Conservation (phyloP, 2,888 invertebrate genomes). For the Caenorhabditis sp. region DNA sequence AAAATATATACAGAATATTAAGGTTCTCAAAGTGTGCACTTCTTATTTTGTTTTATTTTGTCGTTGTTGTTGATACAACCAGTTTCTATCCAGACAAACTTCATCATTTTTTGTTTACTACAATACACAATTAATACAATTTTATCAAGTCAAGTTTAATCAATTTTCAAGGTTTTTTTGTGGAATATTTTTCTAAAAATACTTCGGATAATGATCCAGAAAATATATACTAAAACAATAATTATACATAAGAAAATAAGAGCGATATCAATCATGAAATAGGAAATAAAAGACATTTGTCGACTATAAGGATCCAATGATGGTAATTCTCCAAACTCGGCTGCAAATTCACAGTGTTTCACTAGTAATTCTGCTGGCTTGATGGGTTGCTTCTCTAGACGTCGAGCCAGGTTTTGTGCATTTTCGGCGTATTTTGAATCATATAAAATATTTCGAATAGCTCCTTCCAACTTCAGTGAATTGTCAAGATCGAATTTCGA, state of each 20-base stretch:
- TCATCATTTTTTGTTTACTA: no score
- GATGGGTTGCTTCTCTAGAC: conserved; percentile 14
- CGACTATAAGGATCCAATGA: conserved; percentile 19
- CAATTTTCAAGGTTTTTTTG: no score
- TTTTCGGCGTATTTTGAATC: conserved; percentile 7
- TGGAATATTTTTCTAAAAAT: no score
- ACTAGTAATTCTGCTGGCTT: conserved; percentile 18
- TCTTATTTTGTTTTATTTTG: background rate
- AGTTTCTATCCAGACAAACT: no score
- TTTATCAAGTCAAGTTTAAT: no score
- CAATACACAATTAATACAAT: no score
- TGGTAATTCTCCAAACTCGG: conserved; percentile 21
- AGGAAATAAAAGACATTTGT: conserved; percentile 23
- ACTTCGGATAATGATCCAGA: no score
- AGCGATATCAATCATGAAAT: conserved; percentile 16
- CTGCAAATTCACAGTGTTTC: conserved; percentile 22
- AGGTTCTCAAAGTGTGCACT: background rate
- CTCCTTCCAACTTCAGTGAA: background rate
- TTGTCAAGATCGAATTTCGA: conserved; percentile 30
- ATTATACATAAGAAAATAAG: background rate
- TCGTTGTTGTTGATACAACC: no score
- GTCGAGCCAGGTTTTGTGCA: conserved; percentile 10
- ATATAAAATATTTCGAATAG: background rate
- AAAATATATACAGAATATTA: no score
- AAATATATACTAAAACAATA: no score